Evolutionary conservation across 2,797 vertebrate genomes (phyloP), one percentile per base, ranked within the genome.

Genomic region (Mus spretus): DNA sequence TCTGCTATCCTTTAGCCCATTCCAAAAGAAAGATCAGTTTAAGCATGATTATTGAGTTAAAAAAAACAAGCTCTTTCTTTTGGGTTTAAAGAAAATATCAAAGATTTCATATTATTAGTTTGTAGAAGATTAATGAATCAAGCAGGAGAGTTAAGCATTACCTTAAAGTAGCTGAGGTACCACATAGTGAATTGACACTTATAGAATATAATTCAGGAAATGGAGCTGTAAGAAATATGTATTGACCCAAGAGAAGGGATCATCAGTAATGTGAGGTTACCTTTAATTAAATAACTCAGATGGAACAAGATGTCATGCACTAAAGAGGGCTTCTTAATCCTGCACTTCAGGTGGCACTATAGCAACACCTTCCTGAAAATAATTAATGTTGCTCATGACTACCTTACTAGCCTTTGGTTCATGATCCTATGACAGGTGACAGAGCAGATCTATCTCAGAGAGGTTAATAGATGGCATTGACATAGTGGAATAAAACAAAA

Each of bases 201-300:
- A 31, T 53, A 90, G 44, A 91, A 47, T 78, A 79, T 17, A 89
- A 50, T 79, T 82, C 61, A 50, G 31, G 53, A 72, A 53, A 74
- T 40, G 74, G 44, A 89, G 11, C 34, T 85, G 90, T 83, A 83
- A 91, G 88, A 94, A 96, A 53, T 34, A 80, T 34, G 50, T 37
- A 55, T 47, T 91, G 72, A 88, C 89, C 50, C 78, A 94, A 94
- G 82, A 77, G 65, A 85, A 89, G 67, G 67, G 12, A 67, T 20
- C 47, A 47, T 95, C 92, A 90, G 86, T 92, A 92, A 88, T 93
- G 63, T n/a, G 70, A 93, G 70, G 9, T 80, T 84, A 67, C 89
- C 77, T 74, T 87, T 95, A 93, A 93, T 92, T 86, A 93, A 96
- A 93, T 67, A 97, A 90, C n/a, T 26, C 87, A 93, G 74, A 92